Evolutionary conservation across 2,888 invertebrate species (phyloP).

Genomic region (Drosophila sordidapex): DNA sequence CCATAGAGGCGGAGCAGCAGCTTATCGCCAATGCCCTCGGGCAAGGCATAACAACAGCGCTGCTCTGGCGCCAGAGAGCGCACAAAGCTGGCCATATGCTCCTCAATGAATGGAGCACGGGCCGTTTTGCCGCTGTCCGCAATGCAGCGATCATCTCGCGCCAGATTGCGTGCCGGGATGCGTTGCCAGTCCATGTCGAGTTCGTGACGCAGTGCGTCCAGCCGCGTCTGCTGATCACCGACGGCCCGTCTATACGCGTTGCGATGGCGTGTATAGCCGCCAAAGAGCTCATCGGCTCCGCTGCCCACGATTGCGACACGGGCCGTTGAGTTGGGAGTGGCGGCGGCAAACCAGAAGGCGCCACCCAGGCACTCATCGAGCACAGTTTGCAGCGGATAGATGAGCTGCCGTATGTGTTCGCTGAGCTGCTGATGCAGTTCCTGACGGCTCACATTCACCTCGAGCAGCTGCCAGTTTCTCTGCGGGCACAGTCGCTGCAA

Average conservation of each 20-base stretch:
- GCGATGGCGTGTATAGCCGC: conserved; percentile 96
- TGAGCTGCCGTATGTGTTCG: conserved; percentile 89
- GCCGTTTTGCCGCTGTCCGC: conserved; percentile 94
- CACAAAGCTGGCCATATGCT: conserved; percentile 88
- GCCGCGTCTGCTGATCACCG: conserved; percentile 82
- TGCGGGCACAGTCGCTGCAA: conserved; percentile 88
- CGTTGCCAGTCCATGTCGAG: conserved; percentile 92
- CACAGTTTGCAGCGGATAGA: conserved; percentile 94
- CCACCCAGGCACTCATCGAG: conserved; percentile 98
- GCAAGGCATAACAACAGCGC: conserved; percentile 83
- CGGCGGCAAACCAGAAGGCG: conserved; percentile 98
- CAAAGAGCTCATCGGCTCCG: conserved; percentile 98
- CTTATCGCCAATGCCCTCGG: conserved; percentile 96
- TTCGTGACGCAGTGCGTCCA: conserved; percentile 88
- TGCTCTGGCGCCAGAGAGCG: conserved; percentile 89
- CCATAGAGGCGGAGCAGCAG: conserved; percentile 92
- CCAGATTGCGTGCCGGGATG: conserved; percentile 95
- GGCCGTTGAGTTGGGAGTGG: conserved; percentile 48
- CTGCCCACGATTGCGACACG: conserved; percentile 90
- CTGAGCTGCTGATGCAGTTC: conserved; percentile 88
- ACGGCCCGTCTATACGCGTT: conserved; percentile 88
- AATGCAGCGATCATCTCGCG: conserved; percentile 96
- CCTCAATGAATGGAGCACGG: conserved; percentile 92
- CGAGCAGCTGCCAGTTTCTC: conserved; percentile 92
- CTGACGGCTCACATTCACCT: conserved; percentile 90